Conservation (phyloP, 2,113 vertebrate species). For the Macquaria australasica region DNA sequence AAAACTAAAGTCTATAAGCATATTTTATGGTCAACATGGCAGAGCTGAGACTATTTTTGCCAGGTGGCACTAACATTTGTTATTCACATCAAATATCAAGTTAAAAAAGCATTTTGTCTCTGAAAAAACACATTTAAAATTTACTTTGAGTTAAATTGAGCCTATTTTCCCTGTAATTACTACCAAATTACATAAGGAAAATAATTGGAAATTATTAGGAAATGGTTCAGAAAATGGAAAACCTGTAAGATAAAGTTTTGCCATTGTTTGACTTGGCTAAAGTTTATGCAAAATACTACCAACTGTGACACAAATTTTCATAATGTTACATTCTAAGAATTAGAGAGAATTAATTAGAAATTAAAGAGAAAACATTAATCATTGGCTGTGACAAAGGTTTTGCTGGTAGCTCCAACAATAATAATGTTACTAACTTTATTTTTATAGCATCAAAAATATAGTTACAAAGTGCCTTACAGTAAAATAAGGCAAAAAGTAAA, state of each 20-base stretch:
- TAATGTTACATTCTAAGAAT: neutral
- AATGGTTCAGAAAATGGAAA: too few species aligned
- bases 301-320: constrained; percentile 27
- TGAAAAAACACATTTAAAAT: neutral
- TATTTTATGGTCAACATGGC: neutral
- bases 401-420: too few species aligned
- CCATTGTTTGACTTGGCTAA: neutral
- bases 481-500: neutral
- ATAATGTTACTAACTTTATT: neutral
- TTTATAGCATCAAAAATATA: neutral
- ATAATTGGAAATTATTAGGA: too few species aligned
- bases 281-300: constrained; percentile 27
- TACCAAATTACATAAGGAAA: neutral
- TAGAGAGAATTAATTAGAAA: too few species aligned
- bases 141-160: neutral
- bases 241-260: neutral
- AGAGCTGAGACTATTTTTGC: neutral
- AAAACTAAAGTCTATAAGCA: neutral
- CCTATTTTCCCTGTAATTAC: neutral
- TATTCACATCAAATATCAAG: neutral
- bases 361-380: neutral
- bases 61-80: neutral
- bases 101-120: neutral
- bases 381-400: neutral
- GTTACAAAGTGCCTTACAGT: neutral